phyloP scores from a whole-genome alignment of 2,113 vertebrate species.

The Phyllostomus discolor region DNA sequence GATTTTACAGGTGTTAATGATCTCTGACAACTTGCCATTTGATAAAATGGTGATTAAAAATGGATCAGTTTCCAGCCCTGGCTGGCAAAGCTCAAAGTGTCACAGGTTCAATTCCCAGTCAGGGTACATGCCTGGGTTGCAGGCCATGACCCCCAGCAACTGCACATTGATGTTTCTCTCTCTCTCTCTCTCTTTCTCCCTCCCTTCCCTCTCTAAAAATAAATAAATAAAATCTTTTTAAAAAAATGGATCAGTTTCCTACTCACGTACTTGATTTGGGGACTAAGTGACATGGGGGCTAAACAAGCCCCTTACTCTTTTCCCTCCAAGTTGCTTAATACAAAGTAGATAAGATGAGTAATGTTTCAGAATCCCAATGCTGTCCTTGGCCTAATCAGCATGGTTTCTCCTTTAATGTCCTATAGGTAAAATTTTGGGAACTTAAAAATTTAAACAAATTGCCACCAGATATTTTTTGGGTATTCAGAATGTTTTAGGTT shows the following conservation, averaged over 20 bases:
- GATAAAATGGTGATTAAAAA: neutral
- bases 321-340: neutral
- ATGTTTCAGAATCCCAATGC: neutral
- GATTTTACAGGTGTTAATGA: neutral
- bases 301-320: neutral
- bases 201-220: too few species aligned
- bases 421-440: neutral
- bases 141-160: too few species aligned
- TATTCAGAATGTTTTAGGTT: slow-evolving; percentile 31
- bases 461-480: neutral
- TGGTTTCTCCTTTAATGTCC: neutral
- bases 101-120: too few species aligned
- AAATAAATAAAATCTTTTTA: too few species aligned
- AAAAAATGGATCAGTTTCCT: neutral
- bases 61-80: neutral
- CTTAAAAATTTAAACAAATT: slow-evolving; percentile 30
- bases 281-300: neutral
- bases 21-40: slow-evolving; percentile 39
- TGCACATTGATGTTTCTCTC: too few species aligned
- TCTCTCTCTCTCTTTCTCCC: too few species aligned
- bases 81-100: too few species aligned
- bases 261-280: neutral
- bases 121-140: too few species aligned
- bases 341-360: neutral
- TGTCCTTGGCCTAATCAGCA: neutral